phyloP scores from a whole-genome alignment of 2,888 invertebrate genomes.

The Drosophila phalerata region DNA sequence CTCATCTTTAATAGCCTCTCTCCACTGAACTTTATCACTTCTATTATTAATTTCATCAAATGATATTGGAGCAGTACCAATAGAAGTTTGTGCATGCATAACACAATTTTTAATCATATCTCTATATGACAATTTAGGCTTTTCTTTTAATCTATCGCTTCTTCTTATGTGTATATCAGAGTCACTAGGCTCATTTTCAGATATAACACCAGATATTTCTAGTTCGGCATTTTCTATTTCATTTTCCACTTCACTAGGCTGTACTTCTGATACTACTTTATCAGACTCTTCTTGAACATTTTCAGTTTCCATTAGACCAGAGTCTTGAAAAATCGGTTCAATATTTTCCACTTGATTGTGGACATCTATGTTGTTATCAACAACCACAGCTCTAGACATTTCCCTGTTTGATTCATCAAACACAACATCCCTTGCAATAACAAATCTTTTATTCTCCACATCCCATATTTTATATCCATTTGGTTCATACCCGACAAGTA shows the following conservation, averaged over 20 bases:
- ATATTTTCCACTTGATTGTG: background rate
- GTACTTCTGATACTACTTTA: background rate
- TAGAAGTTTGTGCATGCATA: no score
- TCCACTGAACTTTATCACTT: no score
- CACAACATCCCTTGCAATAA: background rate
- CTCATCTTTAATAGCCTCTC: no score
- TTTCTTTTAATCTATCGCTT: background rate
- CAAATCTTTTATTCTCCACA: background rate
- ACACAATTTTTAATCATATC: background rate
- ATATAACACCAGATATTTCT: background rate
- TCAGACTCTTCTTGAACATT: background rate
- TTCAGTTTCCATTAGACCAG: background rate
- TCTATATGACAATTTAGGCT: background rate
- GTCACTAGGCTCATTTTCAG: background rate
- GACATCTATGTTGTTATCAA: background rate
- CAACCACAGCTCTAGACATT: background rate
- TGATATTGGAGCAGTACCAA: no score
- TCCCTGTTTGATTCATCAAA: background rate
- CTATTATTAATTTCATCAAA: no score
- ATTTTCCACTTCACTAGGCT: background rate
- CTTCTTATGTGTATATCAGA: no score
- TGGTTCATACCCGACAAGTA: conserved; percentile 1
- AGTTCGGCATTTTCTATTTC: background rate
- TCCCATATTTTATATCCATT: background rate
- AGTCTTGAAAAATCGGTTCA: background rate